Base-by-base conservation (phyloP, 2,113 vertebrate species). In the Caranx ignobilis region DNA sequence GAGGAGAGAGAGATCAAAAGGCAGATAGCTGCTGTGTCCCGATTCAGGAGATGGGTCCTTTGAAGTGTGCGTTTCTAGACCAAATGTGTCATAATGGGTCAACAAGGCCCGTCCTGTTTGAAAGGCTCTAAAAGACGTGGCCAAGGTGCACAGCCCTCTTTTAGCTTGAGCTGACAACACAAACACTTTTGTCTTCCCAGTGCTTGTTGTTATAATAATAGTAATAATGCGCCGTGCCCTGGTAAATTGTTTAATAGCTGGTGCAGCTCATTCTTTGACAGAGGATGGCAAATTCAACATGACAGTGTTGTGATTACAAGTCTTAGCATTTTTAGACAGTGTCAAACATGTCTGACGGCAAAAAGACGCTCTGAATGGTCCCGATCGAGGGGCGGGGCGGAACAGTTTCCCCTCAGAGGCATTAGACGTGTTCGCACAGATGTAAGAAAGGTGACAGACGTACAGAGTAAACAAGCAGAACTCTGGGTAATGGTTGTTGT, bases 1-100 rank as follows among this genome's bases (percentile, higher is more conserved):
- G 72, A 80, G 43, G 35, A 61, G 37, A 56, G n/a, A 31, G 48
- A 80, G 68, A 85, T 77, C 61, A 78, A 84, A 83, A 66, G 37
- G 45, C 18, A 65, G 68, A 57, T 61, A 50, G 47, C 11, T 65
- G 47, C 45, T 63, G 34, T 64, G 78, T 32, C 55, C 63, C 57
- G 66, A 2, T 75, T 81, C 69, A 26, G 34, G 32, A 6, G 4
- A 19, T 6, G 37, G 26, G 13, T 67, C 37, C 52, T 82, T 71
- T 71, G 35, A 77, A 76, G 43, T 71, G 21, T 0, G 3, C 1
- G 39, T 48, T 50, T 76, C 43, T 21, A 8, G 39, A 56, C 12
- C 4, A 6, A 31, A 54, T 43, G 11, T 19, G 26, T 37, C 55
- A 61, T 45, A 45, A 62, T 54, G 64, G 56, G 65, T 64, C 39